Evolutionary conservation across 92 coral and sea anemone species (phyloP).

Genomic region (Nematostella vectensis): DNA sequence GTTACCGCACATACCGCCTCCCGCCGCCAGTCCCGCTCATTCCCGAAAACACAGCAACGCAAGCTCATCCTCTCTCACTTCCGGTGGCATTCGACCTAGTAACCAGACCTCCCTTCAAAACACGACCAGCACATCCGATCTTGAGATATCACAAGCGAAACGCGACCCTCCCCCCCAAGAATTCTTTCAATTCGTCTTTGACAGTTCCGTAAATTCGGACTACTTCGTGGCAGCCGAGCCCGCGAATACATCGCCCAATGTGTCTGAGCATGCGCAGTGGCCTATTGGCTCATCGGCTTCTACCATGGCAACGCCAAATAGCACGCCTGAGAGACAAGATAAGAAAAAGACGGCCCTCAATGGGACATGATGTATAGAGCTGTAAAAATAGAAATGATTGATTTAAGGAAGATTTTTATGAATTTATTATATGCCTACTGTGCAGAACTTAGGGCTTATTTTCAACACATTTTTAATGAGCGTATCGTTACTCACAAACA

Average conservation of each 20-base stretch:
- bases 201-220: slow-evolving; percentile 47
- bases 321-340: background rate
- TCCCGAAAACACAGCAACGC: slow-evolving; percentile 41
- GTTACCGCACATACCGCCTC: slow-evolving; percentile 65
- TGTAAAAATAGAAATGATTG: too few relatives aligned
- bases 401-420: too few relatives aligned
- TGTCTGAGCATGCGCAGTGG: slow-evolving; percentile 10
- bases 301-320: slow-evolving; percentile 15
- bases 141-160: slow-evolving; percentile 54
- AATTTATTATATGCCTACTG: too few relatives aligned
- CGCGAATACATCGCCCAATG: slow-evolving; percentile 7
- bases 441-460: too few relatives aligned
- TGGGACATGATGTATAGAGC: background rate
- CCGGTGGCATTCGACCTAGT: slow-evolving; percentile 44
- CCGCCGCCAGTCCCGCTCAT: slow-evolving; percentile 52
- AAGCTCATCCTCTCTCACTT: slow-evolving; percentile 42
- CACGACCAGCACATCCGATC: slow-evolving; percentile 36
- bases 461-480: too few relatives aligned
- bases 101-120: slow-evolving; percentile 28
- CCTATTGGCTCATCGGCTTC: background rate
- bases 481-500: too few relatives aligned
- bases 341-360: background rate
- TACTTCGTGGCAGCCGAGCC: slow-evolving; percentile 30
- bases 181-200: slow-evolving; percentile 77
- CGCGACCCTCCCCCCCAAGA: slow-evolving; percentile 67